Evolutionary conservation across 2,113 vertebrate genomes (phyloP), one percentile per base, ranked within the genome.

Genomic region (Circaetus gallicus): DNA sequence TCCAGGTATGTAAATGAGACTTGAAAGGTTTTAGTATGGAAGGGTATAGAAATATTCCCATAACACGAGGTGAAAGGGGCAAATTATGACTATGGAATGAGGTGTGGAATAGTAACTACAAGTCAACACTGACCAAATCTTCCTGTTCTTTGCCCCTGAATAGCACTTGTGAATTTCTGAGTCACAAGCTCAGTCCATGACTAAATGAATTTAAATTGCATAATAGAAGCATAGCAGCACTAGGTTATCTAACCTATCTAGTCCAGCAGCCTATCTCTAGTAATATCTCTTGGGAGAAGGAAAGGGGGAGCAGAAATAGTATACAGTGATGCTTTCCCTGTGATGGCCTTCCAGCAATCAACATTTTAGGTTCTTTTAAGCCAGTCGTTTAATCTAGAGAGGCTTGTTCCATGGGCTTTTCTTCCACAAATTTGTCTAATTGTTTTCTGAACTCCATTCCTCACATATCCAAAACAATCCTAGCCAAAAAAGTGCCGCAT

Each of bases 401-500:
- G 3, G 4, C 14, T 56, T 45, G 4, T 74, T 66, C 55, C 47
- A 17, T 20, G 16, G 25, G 7, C 1, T 47, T 90, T 87, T 59
- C 29, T 90, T 47, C 43, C 28, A 82, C 20, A 43, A 22, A n/a
- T 50, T 36, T 49, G 7, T 43, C 31, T 36, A 59, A 59, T 38
- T 42, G 2, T 8, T 66, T 63, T 55, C 32, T n/a, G 16, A 29
- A 24, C 55, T 89, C 59, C 25, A 15, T 40, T 82, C 28, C 28
- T 18, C 42, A 66, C 28, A 4, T 15, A 72, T 28, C 6, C 32
- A 62, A 82, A 88, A 43, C 4, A 49, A 78, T 19, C 47, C 77
- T 17, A 42, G 19, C 26, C 36, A 69, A 34, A 94, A 66, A 38
- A 13, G 0, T 4, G 14, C 6, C 47, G 20, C 0, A 0, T 63